Evolutionary conservation across 2,113 vertebrate genomes (phyloP).

Genomic region (Circaetus gallicus): DNA sequence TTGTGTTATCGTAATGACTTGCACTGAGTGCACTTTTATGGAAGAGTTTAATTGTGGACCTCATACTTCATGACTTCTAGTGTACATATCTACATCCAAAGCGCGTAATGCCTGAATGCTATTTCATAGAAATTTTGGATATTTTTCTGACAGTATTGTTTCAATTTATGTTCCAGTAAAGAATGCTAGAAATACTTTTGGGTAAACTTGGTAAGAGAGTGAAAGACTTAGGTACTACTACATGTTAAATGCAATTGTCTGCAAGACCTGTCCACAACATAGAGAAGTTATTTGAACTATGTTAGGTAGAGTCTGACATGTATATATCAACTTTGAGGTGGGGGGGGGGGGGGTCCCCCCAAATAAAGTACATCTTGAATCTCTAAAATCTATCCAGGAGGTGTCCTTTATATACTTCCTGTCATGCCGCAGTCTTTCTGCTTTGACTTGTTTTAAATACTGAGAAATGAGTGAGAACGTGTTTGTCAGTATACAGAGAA

Average conservation of each 20-base stretch:
- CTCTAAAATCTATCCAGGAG: not conserved
- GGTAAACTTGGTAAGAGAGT: not conserved
- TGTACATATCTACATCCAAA: not conserved
- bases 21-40: not conserved
- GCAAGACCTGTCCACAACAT: not conserved
- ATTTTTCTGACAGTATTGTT: not conserved
- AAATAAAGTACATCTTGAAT: not conserved
- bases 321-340: not conserved
- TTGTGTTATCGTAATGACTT: not conserved
- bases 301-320: fast-evolving
- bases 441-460: not conserved
- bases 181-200: not conserved
- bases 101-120: fast-evolving
- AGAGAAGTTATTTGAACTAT: not conserved
- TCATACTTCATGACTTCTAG: not conserved
- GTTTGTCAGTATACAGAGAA: not conserved
- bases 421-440: not conserved
- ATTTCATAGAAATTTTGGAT: not conserved
- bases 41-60: not conserved
- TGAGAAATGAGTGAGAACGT: not conserved
- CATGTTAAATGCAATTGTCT: not conserved
- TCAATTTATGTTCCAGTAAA: not conserved
- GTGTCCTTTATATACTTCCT: not conserved
- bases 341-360: too few species aligned
- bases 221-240: not conserved